Evolutionary conservation across 2,888 invertebrate species (phyloP).

Genomic region (Chironomus tentans): DNA sequence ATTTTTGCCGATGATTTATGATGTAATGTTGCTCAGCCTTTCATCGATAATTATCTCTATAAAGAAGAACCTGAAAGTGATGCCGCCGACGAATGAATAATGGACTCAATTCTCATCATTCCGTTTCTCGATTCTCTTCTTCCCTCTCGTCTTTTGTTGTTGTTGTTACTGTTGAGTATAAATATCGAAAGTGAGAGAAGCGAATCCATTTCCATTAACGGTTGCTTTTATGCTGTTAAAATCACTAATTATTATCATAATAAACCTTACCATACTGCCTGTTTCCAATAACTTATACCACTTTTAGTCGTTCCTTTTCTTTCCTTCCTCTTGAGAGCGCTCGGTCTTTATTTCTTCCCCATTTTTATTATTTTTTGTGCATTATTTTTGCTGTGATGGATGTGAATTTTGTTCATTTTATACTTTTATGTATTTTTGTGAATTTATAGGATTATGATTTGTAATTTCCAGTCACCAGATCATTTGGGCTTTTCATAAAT

Average conservation of each 20-base stretch:
- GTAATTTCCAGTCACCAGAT: too few relatives aligned
- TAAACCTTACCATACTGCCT: background rate
- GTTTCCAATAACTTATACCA: background rate
- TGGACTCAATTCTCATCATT: background rate
- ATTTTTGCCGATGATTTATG: slow-evolving; percentile 25
- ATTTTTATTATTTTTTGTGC: background rate
- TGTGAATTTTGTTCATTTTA: too few relatives aligned
- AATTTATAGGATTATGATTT: too few relatives aligned
- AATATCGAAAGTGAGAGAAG: background rate
- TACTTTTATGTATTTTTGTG: too few relatives aligned
- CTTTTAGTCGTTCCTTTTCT: background rate
- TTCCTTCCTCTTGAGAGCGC: background rate
- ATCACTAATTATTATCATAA: slow-evolving; percentile 16
- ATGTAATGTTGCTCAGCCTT: slow-evolving; percentile 19
- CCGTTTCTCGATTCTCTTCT: background rate
- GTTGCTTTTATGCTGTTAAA: slow-evolving; percentile 2
- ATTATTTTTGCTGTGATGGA: too few relatives aligned
- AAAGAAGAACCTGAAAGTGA: slow-evolving; percentile 1
- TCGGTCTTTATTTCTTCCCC: background rate
- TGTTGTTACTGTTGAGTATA: background rate
- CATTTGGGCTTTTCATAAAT: too few relatives aligned
- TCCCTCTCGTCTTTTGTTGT: background rate
- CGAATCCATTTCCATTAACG: background rate
- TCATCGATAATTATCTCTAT: slow-evolving; percentile 26
- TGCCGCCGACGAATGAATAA: slow-evolving; percentile 1